Base-by-base conservation (phyloP, 2,797 vertebrate species). In the Bradypodion pumilum region DNA sequence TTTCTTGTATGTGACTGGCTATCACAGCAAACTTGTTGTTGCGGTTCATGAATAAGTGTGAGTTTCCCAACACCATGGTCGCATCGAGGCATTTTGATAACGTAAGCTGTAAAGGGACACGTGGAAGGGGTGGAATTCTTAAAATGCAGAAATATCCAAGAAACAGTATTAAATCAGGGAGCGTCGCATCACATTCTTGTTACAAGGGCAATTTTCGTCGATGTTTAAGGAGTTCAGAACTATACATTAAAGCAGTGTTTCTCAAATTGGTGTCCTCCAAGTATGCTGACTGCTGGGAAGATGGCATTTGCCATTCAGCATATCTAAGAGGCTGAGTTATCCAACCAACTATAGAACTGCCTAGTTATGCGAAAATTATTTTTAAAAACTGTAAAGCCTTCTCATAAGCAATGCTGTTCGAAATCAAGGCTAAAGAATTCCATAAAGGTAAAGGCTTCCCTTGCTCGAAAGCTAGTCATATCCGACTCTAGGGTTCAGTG, bases 61-160 rank as follows among this genome's bases (percentile, higher is more conserved):
- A 96, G 90, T 99, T 99, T 1, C 97, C 98, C 95, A 99, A 92
- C 56, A 99, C 98, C 97, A 99, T 97, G 27, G 95, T 96, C 0
- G 98, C 97, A 52, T 99, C 98, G 73, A 99, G 85, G 92, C 98
- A 99, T 93, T 97, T 98, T 0, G 98, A 98, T 10, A 99, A 91
- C 0, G 97, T 98, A 85, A 99, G 98, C 98, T 99, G 91, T 7
- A 2, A 60, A 6, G 12, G 86, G 68, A 88, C 0, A 62, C 72
- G 60, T 74, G 25, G 60, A 46, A 68, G 23, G 60, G 23, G 60
- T 42, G 60, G 4, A 35, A 1, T 74, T 69, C 63, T 12, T 19
- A 40, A 68, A 70, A 10, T 1, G 7, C 37, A 80, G 10, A 68
- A 42, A 59, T 29, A 7, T 27, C 21, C 12, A 74, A 0, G 78